Percentiles rank a stretch among this genome's conserved stretches.
These are phyloP conservation scores for Gorsachius magnificus DNA, from an alignment of 2,797 vertebrate genomes.

Conservation along the genomic window DNA sequence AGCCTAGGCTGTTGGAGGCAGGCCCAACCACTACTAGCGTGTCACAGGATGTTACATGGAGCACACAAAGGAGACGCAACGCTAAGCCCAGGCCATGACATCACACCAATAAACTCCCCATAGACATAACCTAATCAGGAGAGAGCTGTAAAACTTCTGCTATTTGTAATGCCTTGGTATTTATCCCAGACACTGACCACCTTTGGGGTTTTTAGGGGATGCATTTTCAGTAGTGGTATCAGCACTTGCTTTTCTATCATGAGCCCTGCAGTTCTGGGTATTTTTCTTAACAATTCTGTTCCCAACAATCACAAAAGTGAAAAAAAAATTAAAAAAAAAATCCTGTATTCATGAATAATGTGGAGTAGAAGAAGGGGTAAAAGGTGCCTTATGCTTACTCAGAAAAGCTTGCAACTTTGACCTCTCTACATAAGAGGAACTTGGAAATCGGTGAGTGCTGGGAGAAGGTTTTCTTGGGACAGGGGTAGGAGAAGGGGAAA, in stretches of 20 bases:
- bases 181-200: background rate
- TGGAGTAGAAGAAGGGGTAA: background rate
- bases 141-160: background rate
- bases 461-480: background rate
- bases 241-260: background rate
- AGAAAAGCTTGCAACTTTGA: background rate
- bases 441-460: background rate
- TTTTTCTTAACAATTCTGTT: background rate
- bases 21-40: background rate
- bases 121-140: background rate
- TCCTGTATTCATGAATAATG: background rate
- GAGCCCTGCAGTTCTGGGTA: too few relatives aligned
- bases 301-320: background rate
- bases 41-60: accelerated
- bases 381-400: background rate
- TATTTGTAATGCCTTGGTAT: background rate
- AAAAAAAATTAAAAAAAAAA: background rate
- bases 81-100: background rate
- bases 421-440: background rate
- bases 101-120: background rate
- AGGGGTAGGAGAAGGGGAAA: background rate
- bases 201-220: background rate
- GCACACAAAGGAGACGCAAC: background rate
- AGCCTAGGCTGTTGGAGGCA: background rate
- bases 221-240: background rate